Evolutionary conservation across 2,888 invertebrate species (phyloP).

Genomic region (Hypselothyrea guttata): DNA sequence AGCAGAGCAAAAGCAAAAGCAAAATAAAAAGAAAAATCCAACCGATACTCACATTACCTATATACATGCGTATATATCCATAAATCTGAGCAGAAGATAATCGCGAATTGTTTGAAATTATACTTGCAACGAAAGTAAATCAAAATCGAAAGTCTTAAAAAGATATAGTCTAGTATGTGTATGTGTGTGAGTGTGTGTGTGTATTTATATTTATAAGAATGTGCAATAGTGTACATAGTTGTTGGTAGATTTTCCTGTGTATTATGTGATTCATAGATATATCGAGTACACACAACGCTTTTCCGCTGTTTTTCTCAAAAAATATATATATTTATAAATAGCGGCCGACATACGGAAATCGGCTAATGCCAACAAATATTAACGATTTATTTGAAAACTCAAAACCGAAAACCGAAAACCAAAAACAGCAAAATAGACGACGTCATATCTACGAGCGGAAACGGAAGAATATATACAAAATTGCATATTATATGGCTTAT

Average conservation of each 20-base stretch:
- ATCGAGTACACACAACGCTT: constrained; percentile 42
- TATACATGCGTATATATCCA: constrained; percentile 44
- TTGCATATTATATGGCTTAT: constrained; percentile 25
- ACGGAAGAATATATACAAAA: constrained; percentile 51
- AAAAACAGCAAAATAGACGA: constrained; percentile 40
- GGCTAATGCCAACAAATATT: constrained; percentile 44
- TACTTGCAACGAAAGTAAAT: constrained; percentile 3
- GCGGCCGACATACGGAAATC: constrained; percentile 63
- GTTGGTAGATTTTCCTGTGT: constrained; percentile 44
- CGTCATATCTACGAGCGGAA: constrained; percentile 55
- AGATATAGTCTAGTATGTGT: not conserved
- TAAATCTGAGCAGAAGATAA: not conserved
- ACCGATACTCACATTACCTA: constrained; percentile 56
- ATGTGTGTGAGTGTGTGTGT: no score
- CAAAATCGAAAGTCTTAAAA: constrained; percentile 4
- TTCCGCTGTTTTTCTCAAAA: constrained; percentile 5
- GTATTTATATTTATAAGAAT: constrained; percentile 23
- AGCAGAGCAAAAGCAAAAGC: constrained; percentile 49
- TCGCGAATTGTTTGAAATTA: constrained; percentile 1
- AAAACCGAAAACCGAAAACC: constrained; percentile 1
- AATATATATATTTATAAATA: constrained; percentile 74
- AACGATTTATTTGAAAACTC: constrained; percentile 30
- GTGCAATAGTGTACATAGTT: constrained; percentile 23
- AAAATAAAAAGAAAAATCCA: constrained; percentile 17
- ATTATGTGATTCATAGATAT: constrained; percentile 72